A percentile compares a stretch with the other conserved stretches of the same genome.
These are phyloP conservation scores for Odontocerum albicorne DNA, from an alignment of 2,888 invertebrate genomes.

Conservation along the genomic window DNA sequence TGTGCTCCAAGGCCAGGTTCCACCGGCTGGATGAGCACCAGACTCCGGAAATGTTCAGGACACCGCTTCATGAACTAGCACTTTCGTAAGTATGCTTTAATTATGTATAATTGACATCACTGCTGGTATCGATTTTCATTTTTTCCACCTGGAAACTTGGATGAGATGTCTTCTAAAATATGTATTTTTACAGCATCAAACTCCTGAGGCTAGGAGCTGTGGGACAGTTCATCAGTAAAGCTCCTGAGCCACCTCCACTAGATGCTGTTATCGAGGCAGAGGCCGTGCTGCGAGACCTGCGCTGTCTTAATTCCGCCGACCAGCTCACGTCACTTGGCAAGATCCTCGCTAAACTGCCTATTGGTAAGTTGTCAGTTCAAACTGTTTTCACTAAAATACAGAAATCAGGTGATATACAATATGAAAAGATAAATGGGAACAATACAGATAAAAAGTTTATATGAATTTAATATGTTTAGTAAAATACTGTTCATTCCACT, in stretches of 20 bases:
- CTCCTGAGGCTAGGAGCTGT: constrained; percentile 88
- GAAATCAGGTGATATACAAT: too few species aligned
- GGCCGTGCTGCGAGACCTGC: constrained; percentile 80
- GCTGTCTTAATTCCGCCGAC: constrained; percentile 84
- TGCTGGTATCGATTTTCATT: not conserved
- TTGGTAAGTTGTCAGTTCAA: too few species aligned
- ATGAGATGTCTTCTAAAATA: not conserved
- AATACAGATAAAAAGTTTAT: too few species aligned
- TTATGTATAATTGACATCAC: too few species aligned
- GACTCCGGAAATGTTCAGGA: constrained; percentile 97
- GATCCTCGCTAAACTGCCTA: constrained; percentile 91
- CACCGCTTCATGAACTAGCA: constrained; percentile 93
- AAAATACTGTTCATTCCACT: too few species aligned
- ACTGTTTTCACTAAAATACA: too few species aligned
- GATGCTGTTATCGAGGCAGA: constrained; percentile 99
- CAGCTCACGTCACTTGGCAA: constrained; percentile 91
- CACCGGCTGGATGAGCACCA: constrained; percentile 82
- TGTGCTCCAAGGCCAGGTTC: constrained; percentile 79
- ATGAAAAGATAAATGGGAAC: too few species aligned
- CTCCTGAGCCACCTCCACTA: constrained; percentile 93
- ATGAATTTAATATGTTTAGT: too few species aligned
- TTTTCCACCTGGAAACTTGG: not conserved
- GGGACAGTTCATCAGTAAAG: constrained; percentile 93
- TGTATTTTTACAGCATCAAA: constrained; percentile 54
- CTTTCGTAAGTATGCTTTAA: constrained; percentile 58